Conservation (phyloP, 2,888 invertebrate genomes). For the Hirtodrosophila trivittata region DNA sequence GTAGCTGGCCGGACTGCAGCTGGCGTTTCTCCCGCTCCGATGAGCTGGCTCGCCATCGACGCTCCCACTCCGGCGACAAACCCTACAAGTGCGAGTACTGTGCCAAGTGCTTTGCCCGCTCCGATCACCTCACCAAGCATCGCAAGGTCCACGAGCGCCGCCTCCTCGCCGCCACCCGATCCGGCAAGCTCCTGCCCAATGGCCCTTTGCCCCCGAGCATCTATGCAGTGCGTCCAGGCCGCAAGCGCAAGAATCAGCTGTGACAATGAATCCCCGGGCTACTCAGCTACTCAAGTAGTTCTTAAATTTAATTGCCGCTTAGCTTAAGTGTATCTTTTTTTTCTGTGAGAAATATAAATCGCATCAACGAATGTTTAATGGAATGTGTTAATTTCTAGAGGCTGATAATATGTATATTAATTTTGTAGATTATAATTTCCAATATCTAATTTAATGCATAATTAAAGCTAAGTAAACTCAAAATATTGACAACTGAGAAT, state of each 20-base stretch:
- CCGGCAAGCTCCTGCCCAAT: constrained; percentile 70
- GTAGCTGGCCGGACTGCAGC: constrained; percentile 91
- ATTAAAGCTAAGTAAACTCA: no score
- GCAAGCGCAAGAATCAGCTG: constrained; percentile 82
- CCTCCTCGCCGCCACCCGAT: constrained; percentile 81
- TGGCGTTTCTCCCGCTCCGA: constrained; percentile 98
- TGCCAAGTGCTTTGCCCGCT: constrained; percentile 94
- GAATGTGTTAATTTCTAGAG: no score
- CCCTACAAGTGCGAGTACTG: constrained; percentile 96
- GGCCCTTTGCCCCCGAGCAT: constrained; percentile 75
- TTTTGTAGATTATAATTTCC: no score
- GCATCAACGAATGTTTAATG: no score
- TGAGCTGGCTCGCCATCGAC: constrained; percentile 94
- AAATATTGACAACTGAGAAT: no score
- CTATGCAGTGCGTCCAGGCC: constrained; percentile 81
- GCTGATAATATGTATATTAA: no score
- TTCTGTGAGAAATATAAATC: no score
- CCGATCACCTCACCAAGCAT: constrained; percentile 97
- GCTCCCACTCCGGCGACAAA: constrained; percentile 97
- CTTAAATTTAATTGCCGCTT: no score
- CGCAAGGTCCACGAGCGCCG: constrained; percentile 91
- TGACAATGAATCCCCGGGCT: constrained; percentile 16
- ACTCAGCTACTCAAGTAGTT: no score
- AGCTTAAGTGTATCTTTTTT: background rate
- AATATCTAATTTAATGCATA: no score